These are phyloP conservation scores for Rhabdophis nuchalis DNA, from an alignment of 2,797 vertebrate genomes.

Conservation along the genomic window DNA sequence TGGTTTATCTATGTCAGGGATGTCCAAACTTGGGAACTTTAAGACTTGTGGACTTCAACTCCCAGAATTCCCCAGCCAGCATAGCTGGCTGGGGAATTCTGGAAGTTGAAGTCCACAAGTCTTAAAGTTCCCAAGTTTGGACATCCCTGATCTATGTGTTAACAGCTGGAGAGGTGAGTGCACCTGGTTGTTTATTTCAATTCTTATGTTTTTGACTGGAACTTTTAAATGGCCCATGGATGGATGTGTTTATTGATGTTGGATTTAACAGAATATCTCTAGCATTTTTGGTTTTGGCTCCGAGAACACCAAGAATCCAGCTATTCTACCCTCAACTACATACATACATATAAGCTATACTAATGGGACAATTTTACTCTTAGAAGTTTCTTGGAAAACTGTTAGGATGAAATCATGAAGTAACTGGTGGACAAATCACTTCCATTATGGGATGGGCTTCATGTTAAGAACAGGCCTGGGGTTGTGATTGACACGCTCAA, in stretches of 20 bases:
- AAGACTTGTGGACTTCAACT: too few species aligned
- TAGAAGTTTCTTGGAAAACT: neutral
- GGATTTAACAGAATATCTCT: neutral
- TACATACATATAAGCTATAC: neutral
- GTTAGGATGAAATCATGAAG: neutral
- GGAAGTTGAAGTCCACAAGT: too few species aligned
- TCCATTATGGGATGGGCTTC: neutral
- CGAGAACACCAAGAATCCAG: neutral
- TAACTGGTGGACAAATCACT: neutral
- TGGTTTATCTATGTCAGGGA: neutral
- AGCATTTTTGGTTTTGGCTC: neutral
- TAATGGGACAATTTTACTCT: neutral
- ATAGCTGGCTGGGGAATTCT: too few species aligned
- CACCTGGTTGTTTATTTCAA: neutral
- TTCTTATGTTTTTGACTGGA: neutral
- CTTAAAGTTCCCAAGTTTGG: too few species aligned
- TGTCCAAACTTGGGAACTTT: too few species aligned
- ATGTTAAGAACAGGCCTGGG: neutral
- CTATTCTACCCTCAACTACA: neutral
- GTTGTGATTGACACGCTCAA: neutral
- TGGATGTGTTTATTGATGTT: neutral
- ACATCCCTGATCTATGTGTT: neutral
- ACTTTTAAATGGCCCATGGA: neutral
- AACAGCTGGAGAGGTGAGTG: neutral
- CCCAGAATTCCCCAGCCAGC: too few species aligned